Base-by-base conservation (phyloP, 2,113 vertebrate genomes). In the Ctenodactylus gundi region DNA sequence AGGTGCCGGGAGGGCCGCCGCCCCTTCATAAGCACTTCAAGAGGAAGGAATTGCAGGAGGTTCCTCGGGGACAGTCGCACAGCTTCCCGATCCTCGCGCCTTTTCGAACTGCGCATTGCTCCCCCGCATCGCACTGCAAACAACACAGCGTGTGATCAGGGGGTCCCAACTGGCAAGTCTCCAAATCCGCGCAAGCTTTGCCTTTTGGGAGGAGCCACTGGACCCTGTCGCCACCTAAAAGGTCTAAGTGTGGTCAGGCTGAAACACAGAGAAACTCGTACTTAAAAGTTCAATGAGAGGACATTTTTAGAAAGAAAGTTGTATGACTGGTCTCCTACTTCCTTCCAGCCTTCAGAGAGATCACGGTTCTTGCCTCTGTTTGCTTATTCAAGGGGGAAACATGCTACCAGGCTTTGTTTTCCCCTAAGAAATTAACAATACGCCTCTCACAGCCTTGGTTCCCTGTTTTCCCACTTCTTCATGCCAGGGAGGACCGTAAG, bases 21-120 rank as follows among this genome's bases (percentile, higher is more conserved):
- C 27, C 6, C 58, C 73, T 95, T 98, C 97, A 99, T 93, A 99
- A 98, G 97, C 98, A 99, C 97, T 98, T 98, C 95, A 99, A 96
- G 44, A 99, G 98, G 96, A 99, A 99, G 25, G 98, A 98, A 72
- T 99, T 99, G 96, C 98, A 99, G 85, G 98, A 98, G 36, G 98
- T 99, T 34, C 98, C 98, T 95, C 98, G 96, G 18, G 98, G 98
- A 94, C 98, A 99, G 97, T 98, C 98, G 58, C 98, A 99, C 83
- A 99, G 98, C 91, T 98, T 99, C 53, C 98, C 98, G 34, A 99
- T 99, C 85, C 98, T 97, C 13, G 98, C 98, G 58, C 98, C 98
- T 95, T 99, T 99, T 76, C 98, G 97, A 93, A 99, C 98, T 4
- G 98, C 98, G 12, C 98, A 99, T 91, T 98, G 98, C 80, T 98